Percentiles rank a stretch among this genome's conserved stretches.
phyloP scores from a whole-genome alignment of 2,113 vertebrate species.

The Psittacula cyanocephala region DNA sequence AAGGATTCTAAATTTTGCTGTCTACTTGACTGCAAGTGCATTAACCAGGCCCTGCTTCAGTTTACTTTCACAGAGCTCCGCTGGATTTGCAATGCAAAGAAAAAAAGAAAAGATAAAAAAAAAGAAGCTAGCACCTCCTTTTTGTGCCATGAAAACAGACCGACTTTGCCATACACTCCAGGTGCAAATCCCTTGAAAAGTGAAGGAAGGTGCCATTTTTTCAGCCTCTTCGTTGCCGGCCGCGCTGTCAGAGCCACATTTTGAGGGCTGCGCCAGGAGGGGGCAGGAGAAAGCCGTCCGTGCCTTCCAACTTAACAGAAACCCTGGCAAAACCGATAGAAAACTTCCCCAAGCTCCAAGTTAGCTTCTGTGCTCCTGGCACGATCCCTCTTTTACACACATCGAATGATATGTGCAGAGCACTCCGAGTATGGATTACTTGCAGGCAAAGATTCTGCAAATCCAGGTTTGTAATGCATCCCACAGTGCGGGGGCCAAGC shows the following conservation, averaged over 20 bases:
- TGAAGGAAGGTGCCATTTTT: slow-evolving; percentile 38
- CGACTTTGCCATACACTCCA: background rate
- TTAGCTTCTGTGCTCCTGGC: slow-evolving; percentile 57
- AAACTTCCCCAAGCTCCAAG: slow-evolving; percentile 44
- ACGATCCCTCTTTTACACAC: slow-evolving; percentile 21
- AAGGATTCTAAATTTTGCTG: background rate
- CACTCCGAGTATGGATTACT: slow-evolving; percentile 1
- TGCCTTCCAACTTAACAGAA: slow-evolving; percentile 1
- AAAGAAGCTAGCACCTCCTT: background rate
- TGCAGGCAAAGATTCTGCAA: slow-evolving; percentile 38
- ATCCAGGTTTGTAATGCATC: slow-evolving; percentile 43
- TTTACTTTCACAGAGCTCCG: background rate
- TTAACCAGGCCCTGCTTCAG: background rate
- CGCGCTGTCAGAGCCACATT: background rate
- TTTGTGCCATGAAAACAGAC: background rate
- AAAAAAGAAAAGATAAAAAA: background rate
- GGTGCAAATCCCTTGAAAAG: background rate
- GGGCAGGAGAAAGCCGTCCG: slow-evolving; percentile 63
- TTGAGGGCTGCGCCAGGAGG: slow-evolving; percentile 57
- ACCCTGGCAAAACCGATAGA: slow-evolving; percentile 29
- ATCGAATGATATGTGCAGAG: slow-evolving; percentile 40
- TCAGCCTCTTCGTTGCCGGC: background rate
- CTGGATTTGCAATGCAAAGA: background rate
- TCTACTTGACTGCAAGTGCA: background rate
- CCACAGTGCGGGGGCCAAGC: background rate